phyloP scores from a whole-genome alignment of 2,113 vertebrate genomes.

The Muntiacus reevesi region DNA sequence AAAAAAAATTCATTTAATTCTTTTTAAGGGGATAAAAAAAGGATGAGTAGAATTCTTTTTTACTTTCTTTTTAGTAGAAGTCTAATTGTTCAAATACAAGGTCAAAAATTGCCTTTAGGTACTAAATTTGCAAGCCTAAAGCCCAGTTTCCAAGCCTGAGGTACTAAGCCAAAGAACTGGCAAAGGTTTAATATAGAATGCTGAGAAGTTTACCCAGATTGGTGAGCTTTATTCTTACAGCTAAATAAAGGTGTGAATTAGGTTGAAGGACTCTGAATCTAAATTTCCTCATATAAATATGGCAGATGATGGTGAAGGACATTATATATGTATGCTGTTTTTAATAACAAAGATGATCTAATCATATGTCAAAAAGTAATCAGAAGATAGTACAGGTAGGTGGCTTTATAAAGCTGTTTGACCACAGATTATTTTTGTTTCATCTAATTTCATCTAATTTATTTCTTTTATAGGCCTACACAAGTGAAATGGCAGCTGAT shows the following conservation, averaged over 20 bases:
- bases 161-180: background rate
- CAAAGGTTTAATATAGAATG: background rate
- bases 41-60: background rate
- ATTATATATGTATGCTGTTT: background rate
- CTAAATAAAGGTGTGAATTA: background rate
- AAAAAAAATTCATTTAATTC: background rate
- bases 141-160: background rate
- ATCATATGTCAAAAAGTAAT: background rate
- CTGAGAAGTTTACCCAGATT: background rate
- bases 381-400: background rate
- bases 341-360: background rate
- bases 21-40: background rate
- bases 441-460: background rate
- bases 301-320: background rate
- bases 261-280: background rate
- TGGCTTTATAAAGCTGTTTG: background rate
- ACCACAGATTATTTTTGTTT: constrained; percentile 43
- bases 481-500: constrained; percentile 96
- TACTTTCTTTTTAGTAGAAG: background rate
- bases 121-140: background rate
- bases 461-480: constrained; percentile 83
- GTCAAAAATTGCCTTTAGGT: background rate
- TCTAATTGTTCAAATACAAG: background rate
- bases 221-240: background rate
- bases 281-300: background rate